These are phyloP conservation scores for Copidosoma aretas DNA, from an alignment of 2,888 invertebrate species.

Conservation along the genomic window DNA sequence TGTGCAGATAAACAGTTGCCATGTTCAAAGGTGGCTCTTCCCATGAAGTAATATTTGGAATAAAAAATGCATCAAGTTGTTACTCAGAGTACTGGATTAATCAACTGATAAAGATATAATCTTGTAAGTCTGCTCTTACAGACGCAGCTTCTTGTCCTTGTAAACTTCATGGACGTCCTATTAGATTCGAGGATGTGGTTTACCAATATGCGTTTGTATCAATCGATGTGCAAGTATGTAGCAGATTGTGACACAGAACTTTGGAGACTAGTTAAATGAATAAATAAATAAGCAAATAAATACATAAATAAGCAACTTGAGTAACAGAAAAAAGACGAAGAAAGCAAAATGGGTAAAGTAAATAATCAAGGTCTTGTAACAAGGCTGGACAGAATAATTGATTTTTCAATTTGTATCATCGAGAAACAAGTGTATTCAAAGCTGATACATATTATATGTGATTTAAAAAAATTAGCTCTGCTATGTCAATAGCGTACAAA, in stretches of 20 bases:
- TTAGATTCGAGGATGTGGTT: slow-evolving; percentile 29
- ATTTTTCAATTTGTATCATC: too few relatives aligned
- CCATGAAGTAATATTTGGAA: slow-evolving; percentile 37
- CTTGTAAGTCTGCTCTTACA: slow-evolving; percentile 39
- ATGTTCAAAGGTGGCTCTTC: slow-evolving; percentile 22
- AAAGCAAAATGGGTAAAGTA: slow-evolving; percentile 1
- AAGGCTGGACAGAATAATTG: too few relatives aligned
- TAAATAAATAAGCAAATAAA: slow-evolving; percentile 15
- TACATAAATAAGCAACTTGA: slow-evolving; percentile 15
- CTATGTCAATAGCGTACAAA: too few relatives aligned
- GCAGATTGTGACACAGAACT: slow-evolving; percentile 30
- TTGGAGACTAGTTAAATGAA: slow-evolving; percentile 27
- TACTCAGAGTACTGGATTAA: too few relatives aligned
- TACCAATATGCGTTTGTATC: slow-evolving; percentile 33
- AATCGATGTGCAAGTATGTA: slow-evolving; percentile 20
- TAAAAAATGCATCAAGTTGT: background rate
- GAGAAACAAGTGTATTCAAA: too few relatives aligned
- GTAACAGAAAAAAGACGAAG: background rate
- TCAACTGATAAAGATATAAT: too few relatives aligned
- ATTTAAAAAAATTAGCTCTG: too few relatives aligned
- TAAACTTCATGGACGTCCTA: slow-evolving; percentile 40
- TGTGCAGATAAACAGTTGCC: slow-evolving; percentile 9
- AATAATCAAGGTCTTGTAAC: background rate
- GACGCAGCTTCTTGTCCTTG: slow-evolving; percentile 37
- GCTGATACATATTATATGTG: too few relatives aligned